Base-by-base conservation (phyloP, 2,113 vertebrate genomes). In the Pelodiscus sinensis region DNA sequence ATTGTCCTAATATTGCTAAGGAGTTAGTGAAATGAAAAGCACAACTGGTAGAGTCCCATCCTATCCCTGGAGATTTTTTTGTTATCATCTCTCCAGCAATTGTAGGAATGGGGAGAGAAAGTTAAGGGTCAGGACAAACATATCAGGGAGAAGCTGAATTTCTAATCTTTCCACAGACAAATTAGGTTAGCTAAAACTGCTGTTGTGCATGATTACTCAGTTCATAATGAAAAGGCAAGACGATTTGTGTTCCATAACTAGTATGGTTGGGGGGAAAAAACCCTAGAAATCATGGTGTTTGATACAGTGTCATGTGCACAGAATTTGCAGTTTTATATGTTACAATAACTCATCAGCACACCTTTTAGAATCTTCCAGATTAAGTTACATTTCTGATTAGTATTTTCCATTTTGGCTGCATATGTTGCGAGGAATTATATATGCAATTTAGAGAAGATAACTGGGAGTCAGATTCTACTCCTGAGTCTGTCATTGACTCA, bases 401-500 rank as follows among this genome's bases (percentile, higher is more conserved):
- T 7, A 6, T 21, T 80, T 90, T 73, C 56, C 2, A 0, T 78
- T 88, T 88, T 68, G 6, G 14, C 18, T 56, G 19, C 14, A 44
- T 16, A 50, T 13, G 1, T 81, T 0, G 2, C 35, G 18, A 90
- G 24, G 56, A 83, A 62, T 71, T 14, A 73, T 62, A 21, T 10
- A 78, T 31, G 84, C 5, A 6, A 15, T 54, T 92, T 87, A 55
- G 55, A 29, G 35, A 81, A 90, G 78, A 35, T 44, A 56, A 80
- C 3, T 2, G 60, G 9, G 8, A 12, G 27, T 24, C n/a, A 79
- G 24, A 35, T 10, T 55, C 78, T 0, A 0, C 38, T 92, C 21
- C 51, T 0, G 19, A 81, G 52, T 78, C 77, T 24, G 5, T 2
- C 38, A 14, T 62, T 54, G 62, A 31, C n/a, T 83, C 0, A 0